phyloP scores from a whole-genome alignment of 2,888 invertebrate species.

The Macrophya annulata region DNA sequence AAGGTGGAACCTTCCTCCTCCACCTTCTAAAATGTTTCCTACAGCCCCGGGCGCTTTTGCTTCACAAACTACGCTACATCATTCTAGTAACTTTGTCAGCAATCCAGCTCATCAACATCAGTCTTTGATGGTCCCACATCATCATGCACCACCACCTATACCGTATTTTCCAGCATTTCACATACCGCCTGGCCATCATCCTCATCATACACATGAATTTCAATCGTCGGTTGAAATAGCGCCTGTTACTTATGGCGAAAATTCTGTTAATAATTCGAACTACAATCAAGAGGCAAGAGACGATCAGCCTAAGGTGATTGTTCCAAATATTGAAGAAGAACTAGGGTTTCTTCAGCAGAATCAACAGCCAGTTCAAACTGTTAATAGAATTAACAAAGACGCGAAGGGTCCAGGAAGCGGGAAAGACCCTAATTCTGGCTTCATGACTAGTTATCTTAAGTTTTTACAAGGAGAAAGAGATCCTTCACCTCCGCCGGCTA shows the following conservation, averaged over 20 bases:
- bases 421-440: constrained; percentile 85
- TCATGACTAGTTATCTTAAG: constrained; percentile 94
- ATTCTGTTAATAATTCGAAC: constrained; percentile 61
- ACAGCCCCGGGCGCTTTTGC: constrained; percentile 82
- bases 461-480: constrained; percentile 92
- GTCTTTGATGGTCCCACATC: constrained; percentile 86
- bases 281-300: constrained; percentile 79
- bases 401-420: constrained; percentile 83
- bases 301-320: constrained; percentile 91
- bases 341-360: constrained; percentile 86
- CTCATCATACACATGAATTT: constrained; percentile 85
- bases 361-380: constrained; percentile 68
- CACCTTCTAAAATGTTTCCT: constrained; percentile 86
- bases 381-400: constrained; percentile 84
- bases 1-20: constrained; percentile 89
- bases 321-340: constrained; percentile 94
- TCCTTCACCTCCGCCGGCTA: constrained; percentile 89
- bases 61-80: constrained; percentile 82
- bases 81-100: constrained; percentile 80
- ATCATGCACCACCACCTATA: constrained; percentile 83
- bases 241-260: constrained; percentile 77
- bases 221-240: constrained; percentile 86
- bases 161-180: constrained; percentile 91
- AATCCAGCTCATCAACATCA: constrained; percentile 84
- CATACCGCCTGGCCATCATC: constrained; percentile 81